Percentiles rank a stretch among this genome's conserved stretches.
Conservation (phyloP, 30 jellyfish, hydroid and myxozoan species). For the Cassiopea andromeda region DNA sequence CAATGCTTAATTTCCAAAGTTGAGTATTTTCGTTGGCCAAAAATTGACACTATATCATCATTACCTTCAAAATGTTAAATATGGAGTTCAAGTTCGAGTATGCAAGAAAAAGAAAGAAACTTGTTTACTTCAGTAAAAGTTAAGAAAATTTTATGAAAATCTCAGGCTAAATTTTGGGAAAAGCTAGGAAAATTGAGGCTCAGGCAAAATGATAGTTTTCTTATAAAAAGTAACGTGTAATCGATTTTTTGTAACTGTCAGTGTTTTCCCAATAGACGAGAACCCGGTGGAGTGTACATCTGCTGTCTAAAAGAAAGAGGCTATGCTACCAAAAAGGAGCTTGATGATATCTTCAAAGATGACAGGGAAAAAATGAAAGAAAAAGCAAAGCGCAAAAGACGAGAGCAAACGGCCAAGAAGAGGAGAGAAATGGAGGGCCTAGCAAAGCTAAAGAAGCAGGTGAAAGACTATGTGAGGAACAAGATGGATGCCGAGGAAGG, state of each 20-base stretch:
- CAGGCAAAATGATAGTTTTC: too few species aligned
- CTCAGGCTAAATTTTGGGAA: too few species aligned
- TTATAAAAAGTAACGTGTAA: too few species aligned
- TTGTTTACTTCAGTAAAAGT: too few species aligned
- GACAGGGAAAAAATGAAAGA: constrained; percentile 74
- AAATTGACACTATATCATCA: too few species aligned
- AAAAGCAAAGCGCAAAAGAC: constrained; percentile 25
- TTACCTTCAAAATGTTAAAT: too few species aligned
- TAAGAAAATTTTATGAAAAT: too few species aligned
- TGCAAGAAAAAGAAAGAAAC: too few species aligned
- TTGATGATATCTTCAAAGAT: constrained; percentile 77
- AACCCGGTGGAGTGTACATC: constrained; percentile 92
- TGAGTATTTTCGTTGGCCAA: too few species aligned
- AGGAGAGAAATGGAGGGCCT: constrained; percentile 38
- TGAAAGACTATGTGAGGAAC: constrained; percentile 16
- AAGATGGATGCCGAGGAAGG: constrained; percentile 9
- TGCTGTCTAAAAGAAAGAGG: constrained; percentile 80
- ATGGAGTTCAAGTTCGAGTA: too few species aligned
- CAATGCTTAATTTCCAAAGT: too few species aligned
- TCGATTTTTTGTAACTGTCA: neutral
- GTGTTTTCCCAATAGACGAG: constrained; percentile 33
- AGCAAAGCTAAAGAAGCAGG: constrained; percentile 31
- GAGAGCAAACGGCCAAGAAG: constrained; percentile 38
- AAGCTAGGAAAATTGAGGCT: too few species aligned
- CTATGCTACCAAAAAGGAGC: constrained; percentile 78